A percentile compares a stretch with the other conserved stretches of the same genome.
These are phyloP conservation scores for Nomada flava DNA, from an alignment of 2,888 invertebrate species.

Conservation along the genomic window DNA sequence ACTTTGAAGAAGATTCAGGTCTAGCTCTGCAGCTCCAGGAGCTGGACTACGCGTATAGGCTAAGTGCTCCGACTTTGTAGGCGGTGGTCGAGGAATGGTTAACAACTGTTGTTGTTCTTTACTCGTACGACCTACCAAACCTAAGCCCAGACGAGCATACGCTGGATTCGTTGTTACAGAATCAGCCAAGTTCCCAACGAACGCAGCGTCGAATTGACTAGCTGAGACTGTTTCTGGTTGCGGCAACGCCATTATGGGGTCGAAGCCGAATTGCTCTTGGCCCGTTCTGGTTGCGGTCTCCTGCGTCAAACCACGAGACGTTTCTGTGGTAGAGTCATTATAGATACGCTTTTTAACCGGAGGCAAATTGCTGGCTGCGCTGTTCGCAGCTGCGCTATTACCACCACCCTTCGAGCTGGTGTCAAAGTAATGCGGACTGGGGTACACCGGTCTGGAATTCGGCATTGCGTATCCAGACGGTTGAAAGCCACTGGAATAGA, in stretches of 20 bases:
- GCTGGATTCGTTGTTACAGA: constrained; percentile 78
- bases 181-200: constrained; percentile 78
- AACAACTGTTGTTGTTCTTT: constrained; percentile 81
- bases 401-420: constrained; percentile 71
- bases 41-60: constrained; percentile 75
- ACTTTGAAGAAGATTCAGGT: constrained; percentile 80
- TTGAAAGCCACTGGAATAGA: constrained; percentile 80
- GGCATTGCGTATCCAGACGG: constrained; percentile 80
- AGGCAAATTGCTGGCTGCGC: constrained; percentile 71
- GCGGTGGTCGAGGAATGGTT: constrained; percentile 78
- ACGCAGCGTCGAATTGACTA: constrained; percentile 79
- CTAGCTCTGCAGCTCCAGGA: constrained; percentile 75
- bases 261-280: constrained; percentile 81
- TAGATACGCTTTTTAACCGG: constrained; percentile 82
- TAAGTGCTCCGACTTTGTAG: constrained; percentile 82
- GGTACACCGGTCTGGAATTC: constrained; percentile 80
- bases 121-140: constrained; percentile 76
- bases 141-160: constrained; percentile 79
- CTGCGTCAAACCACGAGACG: constrained; percentile 70
- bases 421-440: constrained; percentile 81
- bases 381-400: constrained; percentile 55
- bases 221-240: constrained; percentile 75
- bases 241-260: constrained; percentile 79
- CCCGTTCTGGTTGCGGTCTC: constrained; percentile 68
- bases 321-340: constrained; percentile 73